phyloP scores from a whole-genome alignment of 2,113 vertebrate genomes.

The Scomber scombrus region DNA sequence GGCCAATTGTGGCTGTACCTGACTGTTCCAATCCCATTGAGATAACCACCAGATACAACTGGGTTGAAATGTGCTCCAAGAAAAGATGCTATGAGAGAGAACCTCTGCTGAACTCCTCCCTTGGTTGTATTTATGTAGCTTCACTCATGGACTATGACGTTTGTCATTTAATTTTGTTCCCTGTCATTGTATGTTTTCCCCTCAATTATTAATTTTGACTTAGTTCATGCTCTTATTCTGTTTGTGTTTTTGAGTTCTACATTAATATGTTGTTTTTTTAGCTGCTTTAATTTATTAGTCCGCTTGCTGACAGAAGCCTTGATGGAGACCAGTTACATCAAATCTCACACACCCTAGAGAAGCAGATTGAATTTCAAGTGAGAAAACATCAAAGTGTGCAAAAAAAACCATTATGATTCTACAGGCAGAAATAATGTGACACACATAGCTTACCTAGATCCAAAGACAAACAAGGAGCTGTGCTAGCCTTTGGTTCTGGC shows the following conservation, averaged over 20 bases:
- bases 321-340: conserved; percentile 69
- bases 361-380: conserved; percentile 42
- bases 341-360: conserved; percentile 46
- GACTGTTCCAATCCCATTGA: conserved; percentile 66
- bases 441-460: conserved; percentile 39
- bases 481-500: conserved; percentile 32
- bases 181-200: neutral
- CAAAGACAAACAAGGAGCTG: conserved; percentile 57
- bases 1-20: conserved; percentile 58
- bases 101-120: conserved; percentile 56
- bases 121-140: conserved; percentile 71
- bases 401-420: conserved; percentile 40
- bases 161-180: conserved; percentile 48
- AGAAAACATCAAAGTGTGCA: conserved; percentile 59
- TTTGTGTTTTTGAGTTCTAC: conserved; percentile 66
- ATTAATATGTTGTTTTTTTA: conserved; percentile 76
- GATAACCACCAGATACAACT: conserved; percentile 56
- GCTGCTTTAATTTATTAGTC: conserved; percentile 82
- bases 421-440: conserved; percentile 47
- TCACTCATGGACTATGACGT: conserved; percentile 64
- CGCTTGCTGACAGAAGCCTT: conserved; percentile 63
- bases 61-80: conserved; percentile 62
- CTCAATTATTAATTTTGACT: conserved; percentile 54
- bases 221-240: conserved; percentile 61
- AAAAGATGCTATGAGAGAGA: conserved; percentile 49